Base-by-base conservation (phyloP, 2,888 invertebrate genomes). In the Scaptodrosophila latifasciaeformis region DNA sequence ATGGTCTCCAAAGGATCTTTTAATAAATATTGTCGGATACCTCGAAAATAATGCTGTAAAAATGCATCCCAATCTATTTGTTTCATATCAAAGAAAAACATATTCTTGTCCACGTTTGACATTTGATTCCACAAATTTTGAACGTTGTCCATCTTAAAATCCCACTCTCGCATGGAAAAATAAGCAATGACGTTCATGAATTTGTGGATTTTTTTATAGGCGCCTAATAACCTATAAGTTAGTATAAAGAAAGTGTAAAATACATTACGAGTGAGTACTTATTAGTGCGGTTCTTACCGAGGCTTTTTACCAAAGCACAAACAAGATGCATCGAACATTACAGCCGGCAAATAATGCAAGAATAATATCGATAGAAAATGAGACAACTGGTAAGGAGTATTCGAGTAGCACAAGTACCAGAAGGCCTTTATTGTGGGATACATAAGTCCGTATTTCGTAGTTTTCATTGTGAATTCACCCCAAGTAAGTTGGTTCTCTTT, bases 401-500 rank as follows among this genome's bases (percentile, higher is more conserved):
- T 87, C 6, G 89, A 88, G 63, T 92, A 90, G 69, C 88, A 88
- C 68, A 89, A 90, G 82, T 90, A 92, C 90, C 93, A 92, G 39
- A 93, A 89, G 3, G 92, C 90, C 63, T 90, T 90, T 0, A 87
- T 85, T 0, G 91, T 90, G 0, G 92, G 92, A 51, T 88, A 89
- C 57, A 87, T 83, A 0, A 88, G 75, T 0, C 91, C 91, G 59
- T 90, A 87, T 54, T 88, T 88, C n/a, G 87, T 84, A 40, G 90
- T 90, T 56, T 88, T 77, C 0, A 88, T 86, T 56, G 91, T 91
- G 56, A 91, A 89, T 13, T 91, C 85, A 0, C 90, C 91, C 94
- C 96, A 97, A 0, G 90, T 92, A 46, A 96, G 88, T 0, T 95
- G 94, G 74, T 95, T 94, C 66, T 94, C 91, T 2, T 90, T 90